Base-by-base conservation (phyloP, 2,888 invertebrate species). In the Callyntrura sp. region DNA sequence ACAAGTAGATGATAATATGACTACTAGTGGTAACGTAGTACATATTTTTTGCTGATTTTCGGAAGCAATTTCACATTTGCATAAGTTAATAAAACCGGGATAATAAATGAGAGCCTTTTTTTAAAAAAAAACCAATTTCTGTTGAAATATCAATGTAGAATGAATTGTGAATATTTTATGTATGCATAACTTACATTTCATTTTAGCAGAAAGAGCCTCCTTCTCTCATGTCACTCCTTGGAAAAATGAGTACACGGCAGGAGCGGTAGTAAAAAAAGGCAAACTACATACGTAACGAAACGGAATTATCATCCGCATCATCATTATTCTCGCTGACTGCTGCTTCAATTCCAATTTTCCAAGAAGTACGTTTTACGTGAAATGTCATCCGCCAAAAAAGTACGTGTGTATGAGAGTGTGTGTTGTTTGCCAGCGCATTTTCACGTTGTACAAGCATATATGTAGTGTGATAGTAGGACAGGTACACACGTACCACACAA, bases 1-100 rank as follows among this genome's bases (percentile, higher is more conserved):
- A 35, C 35, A 35, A 35, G 35, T 35, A 35, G 35, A 35, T 35
- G 35, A 35, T 35, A 35, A 35, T 35, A 35, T 35, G 35, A 35
- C 35, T 35, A 35, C 35, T 35, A 35, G 35, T 6, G 6, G 35
- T 6, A 60, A 60, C 9, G 60, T 60, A 57, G 57, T 17, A 57
- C 17, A 6, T 17, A 14, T 14, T 57, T 57, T 51, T 51, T 51
- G n/a, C 12, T n/a, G n/a, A 51, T 51, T 51, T 51, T 51, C n/a
- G 11, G 12, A 60, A 60, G 20, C 60, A 60, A 60, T 60, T 60
- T 60, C 20, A 9, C 6, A 60, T 60, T 60, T 60, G n/a, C 60
- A 60, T 60, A 60, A 23, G 23, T 20, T 60, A 60, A 60, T 60
- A 60, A 60, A 55, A 60, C 20, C 20, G 60, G 60, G 20, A 60